phyloP scores from a whole-genome alignment of 2,113 vertebrate species.

The Empidonax traillii region DNA sequence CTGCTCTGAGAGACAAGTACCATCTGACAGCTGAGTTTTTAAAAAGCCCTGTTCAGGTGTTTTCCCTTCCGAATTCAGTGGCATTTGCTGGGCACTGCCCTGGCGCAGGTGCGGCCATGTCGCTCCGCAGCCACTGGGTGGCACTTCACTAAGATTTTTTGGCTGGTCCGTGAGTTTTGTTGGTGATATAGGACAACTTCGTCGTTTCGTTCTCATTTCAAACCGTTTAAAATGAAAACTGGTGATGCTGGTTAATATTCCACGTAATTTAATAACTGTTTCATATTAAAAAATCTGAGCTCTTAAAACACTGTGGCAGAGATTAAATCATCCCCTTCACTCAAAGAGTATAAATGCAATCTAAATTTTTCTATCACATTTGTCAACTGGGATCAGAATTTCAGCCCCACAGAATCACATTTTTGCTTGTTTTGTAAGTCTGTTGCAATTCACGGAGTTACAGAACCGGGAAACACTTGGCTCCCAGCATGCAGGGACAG shows the following conservation, averaged over 20 bases:
- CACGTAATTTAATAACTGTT: not conserved
- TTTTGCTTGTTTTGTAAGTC: not conserved
- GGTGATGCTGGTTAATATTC: not conserved
- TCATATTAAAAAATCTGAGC: not conserved
- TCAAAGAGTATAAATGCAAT: not conserved
- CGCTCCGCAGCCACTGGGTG: not conserved
- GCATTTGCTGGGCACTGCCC: not conserved
- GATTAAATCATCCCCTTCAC: not conserved
- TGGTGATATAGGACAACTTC: too few relatives aligned
- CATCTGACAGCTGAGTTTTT: not conserved
- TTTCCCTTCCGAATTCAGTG: not conserved
- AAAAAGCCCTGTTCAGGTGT: not conserved
- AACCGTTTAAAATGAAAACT: not conserved
- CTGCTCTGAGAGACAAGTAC: too few relatives aligned
- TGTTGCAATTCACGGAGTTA: accelerated
- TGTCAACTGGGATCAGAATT: not conserved
- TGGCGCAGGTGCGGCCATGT: not conserved
- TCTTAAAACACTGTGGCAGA: not conserved
- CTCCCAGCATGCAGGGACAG: accelerated
- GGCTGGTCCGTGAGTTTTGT: not conserved
- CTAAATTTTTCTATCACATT: not conserved
- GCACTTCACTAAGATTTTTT: not conserved
- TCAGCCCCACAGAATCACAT: not conserved
- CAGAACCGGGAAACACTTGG: not conserved
- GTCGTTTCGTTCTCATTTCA: not conserved